Conservation (phyloP, 2,113 vertebrate genomes). For the Archilochus colubris region DNA sequence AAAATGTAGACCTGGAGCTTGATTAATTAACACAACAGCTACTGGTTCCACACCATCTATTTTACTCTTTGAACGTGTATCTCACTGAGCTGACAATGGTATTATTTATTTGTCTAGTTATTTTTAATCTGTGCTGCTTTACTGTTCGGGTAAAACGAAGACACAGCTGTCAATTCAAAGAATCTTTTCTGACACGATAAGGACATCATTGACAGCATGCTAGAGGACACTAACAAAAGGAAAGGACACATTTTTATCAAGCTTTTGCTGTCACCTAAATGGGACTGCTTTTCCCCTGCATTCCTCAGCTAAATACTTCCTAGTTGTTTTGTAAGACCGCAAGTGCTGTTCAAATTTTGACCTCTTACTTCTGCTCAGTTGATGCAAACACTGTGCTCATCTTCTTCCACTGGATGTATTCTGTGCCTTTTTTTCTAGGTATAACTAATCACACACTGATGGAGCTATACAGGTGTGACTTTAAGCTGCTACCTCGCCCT, state of each 20-base stretch:
- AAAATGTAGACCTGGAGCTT: background rate
- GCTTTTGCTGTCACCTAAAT: background rate
- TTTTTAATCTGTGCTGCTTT: conserved; percentile 62
- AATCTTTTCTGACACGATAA: conserved; percentile 28
- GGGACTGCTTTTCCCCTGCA: background rate
- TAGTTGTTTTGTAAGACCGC: background rate
- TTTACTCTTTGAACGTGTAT: background rate
- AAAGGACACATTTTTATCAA: conserved; percentile 13
- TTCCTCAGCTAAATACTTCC: background rate
- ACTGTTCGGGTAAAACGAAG: conserved; percentile 24
- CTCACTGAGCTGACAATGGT: conserved; percentile 38
- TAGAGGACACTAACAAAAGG: conserved; percentile 15
- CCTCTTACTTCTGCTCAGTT: background rate
- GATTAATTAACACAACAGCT: background rate
- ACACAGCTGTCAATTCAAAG: conserved; percentile 44
- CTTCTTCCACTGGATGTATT: background rate
- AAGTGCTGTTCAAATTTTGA: background rate
- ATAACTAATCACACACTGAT: background rate
- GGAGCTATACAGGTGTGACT: background rate
- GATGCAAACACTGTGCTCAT: background rate
- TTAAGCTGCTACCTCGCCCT: background rate
- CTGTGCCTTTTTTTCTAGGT: background rate
- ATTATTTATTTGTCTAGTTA: conserved; percentile 36
- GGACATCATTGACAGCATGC: background rate
- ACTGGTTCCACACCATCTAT: background rate